These are phyloP conservation scores for Gonioctena quinquepunctata DNA, from an alignment of 1,140 invertebrate species.

Conservation along the genomic window DNA sequence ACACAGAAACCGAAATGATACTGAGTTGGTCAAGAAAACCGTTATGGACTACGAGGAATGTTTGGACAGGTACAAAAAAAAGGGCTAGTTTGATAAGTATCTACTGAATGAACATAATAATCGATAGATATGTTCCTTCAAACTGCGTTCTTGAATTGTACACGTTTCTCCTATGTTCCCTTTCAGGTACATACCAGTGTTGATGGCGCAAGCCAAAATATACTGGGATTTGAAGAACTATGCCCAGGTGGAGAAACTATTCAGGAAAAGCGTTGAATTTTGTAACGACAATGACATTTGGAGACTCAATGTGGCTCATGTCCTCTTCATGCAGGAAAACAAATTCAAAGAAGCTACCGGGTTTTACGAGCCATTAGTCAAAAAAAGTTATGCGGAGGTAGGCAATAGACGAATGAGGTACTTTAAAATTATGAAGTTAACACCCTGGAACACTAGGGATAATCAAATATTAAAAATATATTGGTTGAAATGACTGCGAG, in stretches of 20 bases:
- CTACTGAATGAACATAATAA: no score
- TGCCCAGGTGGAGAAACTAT: constrained; percentile 90
- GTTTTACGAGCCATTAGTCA: constrained; percentile 98
- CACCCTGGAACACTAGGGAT: no score
- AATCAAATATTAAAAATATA: no score
- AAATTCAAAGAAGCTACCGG: constrained; percentile 98
- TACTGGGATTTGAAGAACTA: constrained; percentile 99
- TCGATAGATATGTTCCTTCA: background rate
- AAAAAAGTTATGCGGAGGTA: constrained; percentile 94
- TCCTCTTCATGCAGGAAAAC: constrained; percentile 98
- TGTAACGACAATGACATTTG: constrained; percentile 97
- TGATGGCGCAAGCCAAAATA: constrained; percentile 99
- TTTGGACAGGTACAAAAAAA: constrained; percentile 68
- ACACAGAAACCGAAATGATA: constrained; percentile 83
- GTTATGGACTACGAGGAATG: constrained; percentile 93
- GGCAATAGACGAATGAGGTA: no score
- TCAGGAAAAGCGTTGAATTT: constrained; percentile 96
- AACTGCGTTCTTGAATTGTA: background rate
- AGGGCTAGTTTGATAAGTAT: no score
- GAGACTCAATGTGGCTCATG: constrained; percentile 98
- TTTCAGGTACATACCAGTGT: constrained; percentile 79
- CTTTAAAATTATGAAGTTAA: no score
- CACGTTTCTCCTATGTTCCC: background rate
- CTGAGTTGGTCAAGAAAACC: constrained; percentile 85
- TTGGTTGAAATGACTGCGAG: no score